These are phyloP conservation scores for Apogon hyalosoma DNA, from an alignment of 2,797 vertebrate genomes.

Conservation along the genomic window DNA sequence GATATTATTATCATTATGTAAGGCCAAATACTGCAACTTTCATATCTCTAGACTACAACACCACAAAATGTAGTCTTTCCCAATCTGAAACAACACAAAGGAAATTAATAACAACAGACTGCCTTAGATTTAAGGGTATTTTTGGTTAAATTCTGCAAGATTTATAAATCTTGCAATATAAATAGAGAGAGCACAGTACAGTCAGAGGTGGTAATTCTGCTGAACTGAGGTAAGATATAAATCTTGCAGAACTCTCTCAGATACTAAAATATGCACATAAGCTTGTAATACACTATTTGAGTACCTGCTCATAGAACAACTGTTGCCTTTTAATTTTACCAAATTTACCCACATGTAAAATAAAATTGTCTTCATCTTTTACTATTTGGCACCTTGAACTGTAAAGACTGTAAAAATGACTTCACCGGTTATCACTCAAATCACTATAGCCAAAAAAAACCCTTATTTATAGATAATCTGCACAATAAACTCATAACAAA, in stretches of 20 bases:
- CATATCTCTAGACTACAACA: conserved; percentile 13
- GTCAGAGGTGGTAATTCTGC: neutral
- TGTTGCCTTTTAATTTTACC: no score
- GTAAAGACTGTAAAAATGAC: conserved; percentile 14
- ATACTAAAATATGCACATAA: neutral
- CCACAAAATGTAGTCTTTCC: conserved; percentile 1
- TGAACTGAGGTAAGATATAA: no score
- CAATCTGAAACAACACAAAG: conserved; percentile 30
- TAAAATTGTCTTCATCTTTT: neutral
- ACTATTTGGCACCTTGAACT: conserved; percentile 57
- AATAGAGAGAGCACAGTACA: no score
- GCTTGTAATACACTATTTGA: no score
- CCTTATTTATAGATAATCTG: conserved; percentile 22
- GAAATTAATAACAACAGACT: conserved; percentile 6
- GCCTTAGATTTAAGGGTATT: conserved; percentile 31
- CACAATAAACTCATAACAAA: conserved; percentile 7
- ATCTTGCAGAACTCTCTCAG: neutral
- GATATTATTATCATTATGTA: conserved; percentile 35
- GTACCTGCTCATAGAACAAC: no score
- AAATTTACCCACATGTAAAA: conserved; percentile 8
- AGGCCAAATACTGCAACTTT: conserved; percentile 43
- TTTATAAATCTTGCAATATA: neutral
- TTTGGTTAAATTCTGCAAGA: conserved; percentile 9
- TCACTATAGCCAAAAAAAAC: conserved; percentile 18
- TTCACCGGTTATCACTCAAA: conserved; percentile 24